Base-by-base conservation (phyloP, 2,113 vertebrate species). In the Thermophis baileyi region DNA sequence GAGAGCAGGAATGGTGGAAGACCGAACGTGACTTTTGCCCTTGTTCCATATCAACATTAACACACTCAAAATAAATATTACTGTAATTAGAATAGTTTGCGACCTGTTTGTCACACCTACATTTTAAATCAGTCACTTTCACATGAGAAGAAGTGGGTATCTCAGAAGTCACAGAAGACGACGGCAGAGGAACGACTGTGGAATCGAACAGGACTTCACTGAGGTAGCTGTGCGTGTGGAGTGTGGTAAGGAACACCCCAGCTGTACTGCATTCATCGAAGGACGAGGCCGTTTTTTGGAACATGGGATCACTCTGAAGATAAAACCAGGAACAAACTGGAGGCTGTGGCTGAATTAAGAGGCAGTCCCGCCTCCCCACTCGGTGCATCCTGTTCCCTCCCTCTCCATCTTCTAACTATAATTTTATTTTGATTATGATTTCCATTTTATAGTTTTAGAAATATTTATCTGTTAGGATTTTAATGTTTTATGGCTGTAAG, bases 261-360 rank as follows among this genome's bases (percentile, higher is more conserved):
- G 98, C 97, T 0, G 98, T 98, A 96, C 98, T 99, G 96, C 98
- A 98, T 92, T 99, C 99, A 20, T 99, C 98, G 0, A 99, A 99
- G 0, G 99, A 98, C 0, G 98, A 97, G 0, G 98, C 98, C 0
- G 98, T 98, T n/a, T 98, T 98, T 96, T 98, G 99, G 96, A 99
- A 99, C 98, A 99, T 98, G 94, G 98, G 98, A 47, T 97, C 96
- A 1, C 95, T 87, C 97, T 97, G 60, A 25, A 85, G 1, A 49
- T 0, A 9, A 35, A 87, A 57, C 0, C 10, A 90, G 88, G 90
- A 1, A 1, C 6, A 49, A 90, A 12, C 30, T 5, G 11, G 30
- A 69, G 1, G 60, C 2, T 30, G 27, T 63, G 11, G 30, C 30
- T 6, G 60, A 69, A n/a, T 69, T 1, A n/a, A 69, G 60, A 69